phyloP scores from a whole-genome alignment of 1,140 invertebrate species.

The Pseudomyrmex sp. region DNA sequence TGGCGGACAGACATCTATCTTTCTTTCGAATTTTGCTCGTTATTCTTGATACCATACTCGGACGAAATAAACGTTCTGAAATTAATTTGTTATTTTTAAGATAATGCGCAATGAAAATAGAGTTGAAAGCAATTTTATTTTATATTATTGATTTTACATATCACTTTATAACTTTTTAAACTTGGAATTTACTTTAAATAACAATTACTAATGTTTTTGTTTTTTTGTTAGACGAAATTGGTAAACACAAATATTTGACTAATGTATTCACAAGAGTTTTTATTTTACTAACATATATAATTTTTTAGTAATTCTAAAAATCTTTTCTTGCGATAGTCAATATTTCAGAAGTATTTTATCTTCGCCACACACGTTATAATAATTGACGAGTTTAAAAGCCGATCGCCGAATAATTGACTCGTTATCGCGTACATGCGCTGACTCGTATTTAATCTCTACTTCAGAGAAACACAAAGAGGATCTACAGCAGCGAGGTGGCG shows the following conservation, averaged over 20 bases:
- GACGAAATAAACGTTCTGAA: not conserved
- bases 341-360: slow-evolving; percentile 4
- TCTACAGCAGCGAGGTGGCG: slow-evolving; percentile 56
- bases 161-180: not conserved
- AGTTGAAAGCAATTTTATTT: not conserved
- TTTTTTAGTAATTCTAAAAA: too few species aligned
- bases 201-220: not conserved
- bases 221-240: not conserved
- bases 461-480: slow-evolving; percentile 37
- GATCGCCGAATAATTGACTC: slow-evolving; percentile 28
- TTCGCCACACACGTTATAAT: not conserved
- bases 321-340: not conserved
- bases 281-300: too few species aligned
- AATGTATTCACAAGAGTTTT: too few species aligned
- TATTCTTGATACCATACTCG: slow-evolving; percentile 43
- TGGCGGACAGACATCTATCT: slow-evolving; percentile 64
- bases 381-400: not conserved
- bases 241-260: not conserved
- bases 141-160: not conserved
- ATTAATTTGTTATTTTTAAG: not conserved
- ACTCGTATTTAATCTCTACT: slow-evolving; percentile 19
- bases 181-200: not conserved
- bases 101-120: not conserved
- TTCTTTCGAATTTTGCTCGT: slow-evolving; percentile 51
- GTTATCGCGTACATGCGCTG: slow-evolving; percentile 2